Evolutionary conservation across 2,888 invertebrate species (phyloP), one percentile per base, ranked within the genome.

Genomic region (Thumatha senex): DNA sequence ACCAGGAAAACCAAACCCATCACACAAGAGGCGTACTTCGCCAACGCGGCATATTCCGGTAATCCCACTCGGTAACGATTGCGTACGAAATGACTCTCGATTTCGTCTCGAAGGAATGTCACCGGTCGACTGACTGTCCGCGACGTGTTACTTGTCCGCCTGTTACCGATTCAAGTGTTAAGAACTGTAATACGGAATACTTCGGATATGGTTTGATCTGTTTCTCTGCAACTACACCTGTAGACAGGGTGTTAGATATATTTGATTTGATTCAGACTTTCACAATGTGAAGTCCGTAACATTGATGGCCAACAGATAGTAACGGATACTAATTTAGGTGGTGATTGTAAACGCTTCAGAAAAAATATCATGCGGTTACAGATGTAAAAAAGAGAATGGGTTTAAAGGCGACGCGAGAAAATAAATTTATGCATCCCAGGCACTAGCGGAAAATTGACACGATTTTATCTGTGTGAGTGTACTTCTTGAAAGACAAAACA

Each of bases 61-160:
- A 72, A 76, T 64, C 69, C 67, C 67, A 69, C 64, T 73, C 66
- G 74, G 60, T 74, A 62, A 62, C 60, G 67, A 71, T 74, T 76
- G 74, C 74, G 73, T 71, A 73, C 73, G 70, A 74, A 71, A 64
- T 67, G 74, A 83, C 84, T 84, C 84, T 84, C 82, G 77, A 68
- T 84, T 83, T 82, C 84, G 71, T 76, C 71, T 67, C 65, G 64
- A 56, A 67, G 80, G 84, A 82, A 82, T 82, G 81, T 80, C 80
- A 70, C 77, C 72, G 51, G 69, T 61, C 72, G 63, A 71, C 74
- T 72, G 31, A 11, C 11, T 31, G 31, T 2, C 11, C 31, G 63
- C 59, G 65, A 61, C 57, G 60, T 61, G 65, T 64, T 68, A 69
- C 68, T 68, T 59, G 67, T 60, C 65, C 64, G 70, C 7, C 67